A percentile compares a stretch with the other conserved stretches of the same genome.
These are phyloP conservation scores for Synergus itoensis DNA, from an alignment of 2,888 invertebrate species.

Conservation along the genomic window DNA sequence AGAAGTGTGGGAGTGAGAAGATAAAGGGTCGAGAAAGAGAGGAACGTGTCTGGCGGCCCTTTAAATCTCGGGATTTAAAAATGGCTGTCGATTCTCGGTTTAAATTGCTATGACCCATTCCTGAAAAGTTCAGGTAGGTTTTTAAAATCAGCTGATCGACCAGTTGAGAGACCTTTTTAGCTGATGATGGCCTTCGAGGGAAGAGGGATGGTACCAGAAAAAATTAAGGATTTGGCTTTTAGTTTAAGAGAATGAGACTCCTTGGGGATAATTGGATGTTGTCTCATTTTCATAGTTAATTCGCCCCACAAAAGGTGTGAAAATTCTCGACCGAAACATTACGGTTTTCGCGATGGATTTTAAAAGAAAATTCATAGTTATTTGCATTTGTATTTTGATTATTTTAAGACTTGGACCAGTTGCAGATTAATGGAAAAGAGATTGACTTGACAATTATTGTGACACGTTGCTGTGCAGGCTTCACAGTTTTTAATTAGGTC, in stretches of 20 bases:
- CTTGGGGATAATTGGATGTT: conserved; percentile 26
- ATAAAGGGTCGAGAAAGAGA: conserved; percentile 11
- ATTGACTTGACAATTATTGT: no score
- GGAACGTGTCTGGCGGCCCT: conserved; percentile 21
- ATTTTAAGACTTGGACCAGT: no score
- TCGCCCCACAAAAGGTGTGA: neutral
- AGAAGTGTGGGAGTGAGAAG: neutral
- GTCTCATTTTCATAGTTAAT: conserved; percentile 18
- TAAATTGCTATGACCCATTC: conserved; percentile 16
- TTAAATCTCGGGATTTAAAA: conserved; percentile 38
- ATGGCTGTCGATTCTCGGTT: neutral
- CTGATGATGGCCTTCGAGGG: neutral
- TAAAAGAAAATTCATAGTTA: neutral
- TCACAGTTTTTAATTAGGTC: no score
- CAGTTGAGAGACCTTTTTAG: neutral
- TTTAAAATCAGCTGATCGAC: conserved; percentile 23
- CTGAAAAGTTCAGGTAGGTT: neutral
- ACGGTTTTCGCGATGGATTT: neutral
- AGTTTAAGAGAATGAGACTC: neutral
- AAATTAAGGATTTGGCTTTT: neutral
- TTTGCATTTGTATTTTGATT: neutral
- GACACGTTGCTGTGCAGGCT: no score
- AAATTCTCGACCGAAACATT: conserved; percentile 6
- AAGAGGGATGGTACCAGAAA: neutral
- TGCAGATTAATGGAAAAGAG: no score